phyloP scores from a whole-genome alignment of 2,888 invertebrate genomes.

The Idaea biselata region DNA sequence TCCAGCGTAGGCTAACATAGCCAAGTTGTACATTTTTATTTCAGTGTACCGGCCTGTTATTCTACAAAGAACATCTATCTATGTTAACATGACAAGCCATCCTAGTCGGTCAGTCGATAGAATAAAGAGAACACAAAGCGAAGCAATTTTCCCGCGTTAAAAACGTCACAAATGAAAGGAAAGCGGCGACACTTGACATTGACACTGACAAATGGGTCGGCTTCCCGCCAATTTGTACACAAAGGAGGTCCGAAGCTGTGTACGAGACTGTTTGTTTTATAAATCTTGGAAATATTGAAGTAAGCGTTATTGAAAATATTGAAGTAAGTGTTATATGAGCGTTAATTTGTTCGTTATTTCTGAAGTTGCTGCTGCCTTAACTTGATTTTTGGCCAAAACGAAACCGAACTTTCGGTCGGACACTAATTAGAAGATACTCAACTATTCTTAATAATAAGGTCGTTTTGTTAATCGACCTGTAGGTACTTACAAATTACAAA shows the following conservation, averaged over 20 bases:
- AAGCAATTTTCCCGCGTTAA: background rate
- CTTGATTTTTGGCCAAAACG: too few relatives aligned
- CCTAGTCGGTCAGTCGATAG: background rate
- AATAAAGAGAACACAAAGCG: background rate
- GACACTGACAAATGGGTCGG: constrained; percentile 16
- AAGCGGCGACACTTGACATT: constrained; percentile 2
- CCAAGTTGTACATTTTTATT: too few relatives aligned
- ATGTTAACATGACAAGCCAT: background rate
- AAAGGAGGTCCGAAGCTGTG: constrained; percentile 1
- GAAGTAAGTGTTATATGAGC: background rate
- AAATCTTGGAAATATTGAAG: background rate
- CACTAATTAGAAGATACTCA: too few relatives aligned
- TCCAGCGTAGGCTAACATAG: too few relatives aligned
- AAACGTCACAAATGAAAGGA: background rate
- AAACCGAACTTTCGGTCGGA: too few relatives aligned
- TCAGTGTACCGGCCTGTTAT: background rate
- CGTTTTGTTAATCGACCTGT: too few relatives aligned
- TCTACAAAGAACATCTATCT: background rate
- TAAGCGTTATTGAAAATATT: too few relatives aligned
- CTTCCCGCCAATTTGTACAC: constrained; percentile 5
- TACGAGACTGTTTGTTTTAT: constrained; percentile 3
- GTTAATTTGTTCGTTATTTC: background rate
- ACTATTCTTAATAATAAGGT: too few relatives aligned
- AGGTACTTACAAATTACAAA: too few relatives aligned
- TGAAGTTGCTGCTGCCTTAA: too few relatives aligned